A percentile compares a stretch with the other conserved stretches of the same genome.
phyloP scores from a whole-genome alignment of 2,888 invertebrate genomes.

The Harpalus rufipes region DNA sequence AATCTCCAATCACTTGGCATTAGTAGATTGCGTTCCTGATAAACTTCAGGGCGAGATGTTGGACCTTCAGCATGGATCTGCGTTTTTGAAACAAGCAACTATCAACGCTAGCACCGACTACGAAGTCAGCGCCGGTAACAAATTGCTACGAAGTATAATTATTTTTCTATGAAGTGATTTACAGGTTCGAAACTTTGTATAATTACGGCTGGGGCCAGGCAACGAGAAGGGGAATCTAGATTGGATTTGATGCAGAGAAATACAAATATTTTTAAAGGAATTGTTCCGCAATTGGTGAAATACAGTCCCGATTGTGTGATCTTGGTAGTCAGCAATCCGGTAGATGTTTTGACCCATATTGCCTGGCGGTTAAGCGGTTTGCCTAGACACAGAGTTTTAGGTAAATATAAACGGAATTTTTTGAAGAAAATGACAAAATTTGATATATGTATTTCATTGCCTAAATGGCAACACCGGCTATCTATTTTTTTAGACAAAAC shows the following conservation, averaged over 20 bases:
- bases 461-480: too few species aligned
- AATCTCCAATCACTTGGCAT: constrained; percentile 88
- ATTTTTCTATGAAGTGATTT: too few species aligned
- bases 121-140: background rate
- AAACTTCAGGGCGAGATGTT: constrained; percentile 93
- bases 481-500: too few species aligned
- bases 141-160: too few species aligned
- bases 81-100: constrained; percentile 89
- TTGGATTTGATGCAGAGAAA: constrained; percentile 93
- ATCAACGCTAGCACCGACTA: constrained; percentile 86
- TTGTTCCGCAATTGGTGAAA: constrained; percentile 89
- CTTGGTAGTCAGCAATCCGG: constrained; percentile 94
- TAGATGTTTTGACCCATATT: constrained; percentile 94
- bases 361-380: constrained; percentile 97
- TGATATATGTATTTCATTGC: too few species aligned
- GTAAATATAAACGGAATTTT: constrained; percentile 77
- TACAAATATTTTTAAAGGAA: constrained; percentile 91
- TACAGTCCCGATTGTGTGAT: constrained; percentile 93
- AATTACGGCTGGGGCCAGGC: constrained; percentile 95
- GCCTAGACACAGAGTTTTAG: constrained; percentile 91
- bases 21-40: constrained; percentile 90
- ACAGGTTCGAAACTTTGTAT: constrained; percentile 88
- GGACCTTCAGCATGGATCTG: constrained; percentile 94
- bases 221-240: constrained; percentile 93
- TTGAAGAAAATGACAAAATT: too few species aligned